Evolutionary conservation across 2,888 invertebrate genomes (phyloP).

Genomic region (Lottia scabra): DNA sequence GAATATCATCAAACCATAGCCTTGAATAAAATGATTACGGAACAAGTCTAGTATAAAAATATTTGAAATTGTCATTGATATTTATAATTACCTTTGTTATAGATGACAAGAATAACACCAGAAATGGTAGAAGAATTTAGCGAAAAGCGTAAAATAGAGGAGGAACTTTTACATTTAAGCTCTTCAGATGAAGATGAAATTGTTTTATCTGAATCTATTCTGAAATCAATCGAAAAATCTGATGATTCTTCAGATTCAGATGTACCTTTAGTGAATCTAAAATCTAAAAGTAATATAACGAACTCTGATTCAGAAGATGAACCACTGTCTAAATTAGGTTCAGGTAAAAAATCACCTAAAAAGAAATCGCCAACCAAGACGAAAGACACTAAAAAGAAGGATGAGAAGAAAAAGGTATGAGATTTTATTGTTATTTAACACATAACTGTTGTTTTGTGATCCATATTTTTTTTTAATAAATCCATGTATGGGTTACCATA

Average conservation of each 20-base stretch:
- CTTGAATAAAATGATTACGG: not conserved
- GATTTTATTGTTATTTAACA: no score
- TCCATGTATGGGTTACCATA: no score
- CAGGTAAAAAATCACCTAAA: constrained; percentile 10
- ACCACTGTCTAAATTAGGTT: not conserved
- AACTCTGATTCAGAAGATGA: not conserved
- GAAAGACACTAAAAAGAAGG: no score
- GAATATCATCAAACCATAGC: not conserved
- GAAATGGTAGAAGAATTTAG: constrained; percentile 42
- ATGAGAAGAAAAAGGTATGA: no score
- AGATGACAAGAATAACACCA: constrained; percentile 52
- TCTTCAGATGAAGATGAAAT: not conserved
- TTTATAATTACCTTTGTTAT: constrained; percentile 16
- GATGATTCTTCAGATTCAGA: constrained; percentile 39
- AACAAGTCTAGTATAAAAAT: no score
- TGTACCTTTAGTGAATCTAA: constrained; percentile 47
- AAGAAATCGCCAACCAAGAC: constrained; percentile 11
- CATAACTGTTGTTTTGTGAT: no score
- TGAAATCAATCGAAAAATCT: not conserved
- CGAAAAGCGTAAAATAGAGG: constrained; percentile 37
- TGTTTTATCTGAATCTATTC: not conserved
- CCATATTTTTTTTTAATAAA: no score
- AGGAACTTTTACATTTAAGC: not conserved
- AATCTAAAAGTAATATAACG: not conserved
- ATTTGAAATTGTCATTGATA: not conserved